Percentiles rank a stretch among this genome's conserved stretches.
Evolutionary conservation across 1,140 invertebrate species (phyloP).

Genomic region (Musca domestica): DNA sequence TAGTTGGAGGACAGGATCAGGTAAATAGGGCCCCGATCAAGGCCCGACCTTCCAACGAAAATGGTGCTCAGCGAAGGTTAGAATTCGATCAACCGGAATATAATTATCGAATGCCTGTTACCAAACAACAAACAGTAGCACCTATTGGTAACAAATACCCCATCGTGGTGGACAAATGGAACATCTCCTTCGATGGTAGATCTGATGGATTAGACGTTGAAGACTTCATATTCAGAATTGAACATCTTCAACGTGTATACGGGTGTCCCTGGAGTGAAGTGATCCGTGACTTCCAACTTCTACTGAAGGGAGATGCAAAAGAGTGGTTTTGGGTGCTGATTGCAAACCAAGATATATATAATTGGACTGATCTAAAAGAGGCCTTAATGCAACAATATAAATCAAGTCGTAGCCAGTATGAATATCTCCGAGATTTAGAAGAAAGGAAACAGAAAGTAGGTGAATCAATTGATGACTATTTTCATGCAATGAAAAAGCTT

Average conservation of each 20-base stretch:
- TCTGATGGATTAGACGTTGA: background rate
- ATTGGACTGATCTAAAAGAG: background rate
- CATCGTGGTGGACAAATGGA: background rate
- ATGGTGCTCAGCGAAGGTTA: too few relatives aligned
- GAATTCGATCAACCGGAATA: too few relatives aligned
- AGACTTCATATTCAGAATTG: background rate
- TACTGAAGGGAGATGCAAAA: background rate
- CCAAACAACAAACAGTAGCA: too few relatives aligned
- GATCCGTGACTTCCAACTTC: background rate
- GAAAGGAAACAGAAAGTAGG: background rate
- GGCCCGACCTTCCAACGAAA: too few relatives aligned
- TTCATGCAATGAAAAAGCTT: background rate
- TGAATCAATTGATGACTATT: background rate
- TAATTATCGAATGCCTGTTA: too few relatives aligned
- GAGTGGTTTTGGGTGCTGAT: background rate
- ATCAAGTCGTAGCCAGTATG: background rate
- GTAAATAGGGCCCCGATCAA: too few relatives aligned
- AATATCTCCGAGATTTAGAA: background rate
- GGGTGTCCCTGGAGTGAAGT: background rate
- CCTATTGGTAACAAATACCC: too few relatives aligned
- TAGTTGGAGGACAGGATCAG: too few relatives aligned
- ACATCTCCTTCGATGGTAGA: background rate
- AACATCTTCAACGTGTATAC: background rate
- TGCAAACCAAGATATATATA: background rate
- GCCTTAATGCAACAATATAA: background rate